Base-by-base conservation (phyloP, 2,888 invertebrate species). In the Leptopilina myrica region DNA sequence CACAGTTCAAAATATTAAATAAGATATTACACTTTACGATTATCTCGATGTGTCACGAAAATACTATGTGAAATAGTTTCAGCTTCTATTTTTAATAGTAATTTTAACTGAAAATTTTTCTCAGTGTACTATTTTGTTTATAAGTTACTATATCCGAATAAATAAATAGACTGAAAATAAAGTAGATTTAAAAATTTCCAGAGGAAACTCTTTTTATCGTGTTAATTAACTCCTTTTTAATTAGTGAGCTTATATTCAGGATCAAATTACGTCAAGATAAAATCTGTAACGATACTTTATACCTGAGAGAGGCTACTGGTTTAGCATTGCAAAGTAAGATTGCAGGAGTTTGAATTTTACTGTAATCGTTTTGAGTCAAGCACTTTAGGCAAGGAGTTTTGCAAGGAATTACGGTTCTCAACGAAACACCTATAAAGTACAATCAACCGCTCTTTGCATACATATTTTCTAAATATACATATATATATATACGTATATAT, bases 351-450 rank as follows among this genome's bases (percentile, higher is more conserved):
- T 82, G 81, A 84, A 85, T 85, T 80, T 69, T 33, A 15, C 15
- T 67, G 66, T 73, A 64, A 46, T 64, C 82, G 85, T 85, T 85
- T 49, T 82, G 83, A 85, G 78, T 83, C 83, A 82, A 80, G 85
- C 81, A 86, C 77, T 82, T 83, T 62, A 81, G 59, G 80, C 83
- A 79, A 14, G 8, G n/a, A 59, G 12, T 59, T 40, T 73, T 40
- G 53, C 33, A 53, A 8, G 73, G 73, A 73, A 56, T 33, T 73
- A 53, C 56, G 14, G 33, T 73, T 73, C 56, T 73, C 56, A 33
- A 73, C n/a, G 33, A n/a, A 73, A 73, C 56, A 56, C 73, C 56
- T 56, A 73, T 73, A 73, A 73, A 73, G 26, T 73, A 73, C 33
- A 73, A 73, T 73, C 56, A 73, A 73, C 53, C 20, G 33, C 9